Conservation (phyloP, 1,140 invertebrate genomes). For the Chironomus tepperi region DNA sequence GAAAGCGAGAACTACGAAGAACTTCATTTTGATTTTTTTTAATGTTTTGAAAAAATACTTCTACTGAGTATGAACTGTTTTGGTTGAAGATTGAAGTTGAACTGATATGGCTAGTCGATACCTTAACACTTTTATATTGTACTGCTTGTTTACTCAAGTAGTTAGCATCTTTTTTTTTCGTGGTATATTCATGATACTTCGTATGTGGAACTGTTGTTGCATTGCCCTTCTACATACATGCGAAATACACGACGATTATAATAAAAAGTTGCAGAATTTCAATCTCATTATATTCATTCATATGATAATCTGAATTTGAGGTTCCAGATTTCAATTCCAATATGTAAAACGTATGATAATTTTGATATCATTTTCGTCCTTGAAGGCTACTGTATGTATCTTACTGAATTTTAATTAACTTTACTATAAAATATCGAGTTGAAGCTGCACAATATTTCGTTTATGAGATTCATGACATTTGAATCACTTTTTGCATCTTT, state of each 20-base stretch:
- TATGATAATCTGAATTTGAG: too few species aligned
- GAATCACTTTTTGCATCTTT: too few species aligned
- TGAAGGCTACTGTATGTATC: too few species aligned
- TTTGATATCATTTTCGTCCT: too few species aligned
- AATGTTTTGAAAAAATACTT: background rate
- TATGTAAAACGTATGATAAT: too few species aligned
- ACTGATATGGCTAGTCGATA: background rate
- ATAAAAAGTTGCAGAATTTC: background rate
- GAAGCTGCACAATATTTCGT: too few species aligned
- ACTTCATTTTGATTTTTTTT: background rate
- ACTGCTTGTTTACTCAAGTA: background rate
- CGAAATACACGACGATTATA: background rate
- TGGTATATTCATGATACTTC: background rate
- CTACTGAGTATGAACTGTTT: background rate
- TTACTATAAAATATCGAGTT: too few species aligned
- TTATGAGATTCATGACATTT: too few species aligned
- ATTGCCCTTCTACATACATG: conserved; percentile 3
- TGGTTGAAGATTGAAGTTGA: background rate
- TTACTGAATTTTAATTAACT: too few species aligned
- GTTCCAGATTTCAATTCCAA: too few species aligned
- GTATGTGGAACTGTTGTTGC: background rate
- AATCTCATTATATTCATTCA: background rate
- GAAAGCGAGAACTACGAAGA: background rate
- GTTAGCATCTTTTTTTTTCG: background rate
- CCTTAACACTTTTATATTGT: conserved; percentile 9